phyloP scores from a whole-genome alignment of 2,797 vertebrate genomes.

The Neopelma chrysocephalum region DNA sequence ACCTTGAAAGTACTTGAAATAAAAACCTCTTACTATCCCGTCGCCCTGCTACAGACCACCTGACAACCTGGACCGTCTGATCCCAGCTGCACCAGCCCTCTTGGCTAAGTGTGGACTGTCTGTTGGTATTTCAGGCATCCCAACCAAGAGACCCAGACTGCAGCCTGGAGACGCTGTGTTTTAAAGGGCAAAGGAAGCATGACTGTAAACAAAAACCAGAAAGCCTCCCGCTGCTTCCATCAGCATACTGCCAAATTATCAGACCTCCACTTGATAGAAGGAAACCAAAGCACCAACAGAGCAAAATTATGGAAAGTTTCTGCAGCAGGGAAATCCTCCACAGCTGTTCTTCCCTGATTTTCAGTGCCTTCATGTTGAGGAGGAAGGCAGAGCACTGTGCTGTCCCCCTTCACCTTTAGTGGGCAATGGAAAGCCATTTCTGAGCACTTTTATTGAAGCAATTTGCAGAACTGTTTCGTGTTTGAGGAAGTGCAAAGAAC shows the following conservation, averaged over 20 bases:
- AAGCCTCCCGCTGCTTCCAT: neutral
- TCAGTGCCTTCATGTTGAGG: neutral
- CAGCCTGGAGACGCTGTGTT: neutral
- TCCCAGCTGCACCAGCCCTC: neutral
- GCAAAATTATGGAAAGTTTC: neutral
- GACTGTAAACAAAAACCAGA: neutral
- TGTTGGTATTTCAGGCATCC: neutral
- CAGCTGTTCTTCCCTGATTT: neutral
- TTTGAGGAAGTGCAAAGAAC: neutral
- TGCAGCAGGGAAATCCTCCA: neutral
- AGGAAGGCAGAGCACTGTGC: neutral
- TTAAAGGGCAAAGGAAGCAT: conserved; percentile 2
- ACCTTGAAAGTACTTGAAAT: neutral
- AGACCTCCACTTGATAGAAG: neutral
- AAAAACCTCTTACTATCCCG: neutral
- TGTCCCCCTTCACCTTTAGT: neutral
- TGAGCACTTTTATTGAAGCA: neutral
- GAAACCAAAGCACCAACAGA: neutral
- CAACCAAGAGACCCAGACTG: neutral
- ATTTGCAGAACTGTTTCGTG: neutral
- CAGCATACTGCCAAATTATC: neutral
- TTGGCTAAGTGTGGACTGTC: accelerated
- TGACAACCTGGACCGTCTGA: neutral
- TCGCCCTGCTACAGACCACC: neutral
- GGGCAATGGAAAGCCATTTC: neutral